Percentiles rank a stretch among this genome's conserved stretches.
Evolutionary conservation across 1,140 invertebrate genomes (phyloP).

Genomic region (Papilio dardanus): DNA sequence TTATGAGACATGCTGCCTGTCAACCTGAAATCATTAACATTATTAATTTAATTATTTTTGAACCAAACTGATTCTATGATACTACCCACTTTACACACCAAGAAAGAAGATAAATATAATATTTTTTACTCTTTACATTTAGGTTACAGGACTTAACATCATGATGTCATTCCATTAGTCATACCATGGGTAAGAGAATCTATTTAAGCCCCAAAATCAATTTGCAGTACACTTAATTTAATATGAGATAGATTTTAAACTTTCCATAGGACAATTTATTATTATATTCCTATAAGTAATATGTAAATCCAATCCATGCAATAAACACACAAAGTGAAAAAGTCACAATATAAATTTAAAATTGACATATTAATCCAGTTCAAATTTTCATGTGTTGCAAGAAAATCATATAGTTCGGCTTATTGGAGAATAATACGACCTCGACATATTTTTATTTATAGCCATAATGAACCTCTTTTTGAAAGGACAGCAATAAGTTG

Average conservation of each 20-base stretch:
- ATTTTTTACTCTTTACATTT: not conserved
- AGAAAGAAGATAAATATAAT: not conserved
- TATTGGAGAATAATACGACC: not conserved
- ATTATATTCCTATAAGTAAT: too few species aligned
- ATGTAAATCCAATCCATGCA: too few species aligned
- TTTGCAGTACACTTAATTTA: too few species aligned
- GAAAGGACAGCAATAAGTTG: too few species aligned
- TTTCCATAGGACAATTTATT: too few species aligned
- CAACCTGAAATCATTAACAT: slow-evolving; percentile 45
- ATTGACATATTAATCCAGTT: not conserved
- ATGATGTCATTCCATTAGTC: too few species aligned
- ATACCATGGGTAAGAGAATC: too few species aligned
- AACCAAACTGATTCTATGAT: not conserved
- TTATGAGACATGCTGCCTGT: slow-evolving; percentile 67
- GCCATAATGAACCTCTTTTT: not conserved
- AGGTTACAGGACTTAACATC: too few species aligned
- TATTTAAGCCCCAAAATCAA: too few species aligned
- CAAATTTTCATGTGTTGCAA: not conserved
- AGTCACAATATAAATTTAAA: too few species aligned
- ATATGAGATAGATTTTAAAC: too few species aligned
- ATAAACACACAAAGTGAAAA: too few species aligned
- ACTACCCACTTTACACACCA: not conserved
- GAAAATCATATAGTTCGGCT: not conserved
- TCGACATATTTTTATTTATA: slow-evolving; percentile 7
- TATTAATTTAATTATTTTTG: slow-evolving; percentile 4